These are phyloP conservation scores for Sceloporus tristichus DNA, from an alignment of 2,113 vertebrate genomes.

Conservation along the genomic window DNA sequence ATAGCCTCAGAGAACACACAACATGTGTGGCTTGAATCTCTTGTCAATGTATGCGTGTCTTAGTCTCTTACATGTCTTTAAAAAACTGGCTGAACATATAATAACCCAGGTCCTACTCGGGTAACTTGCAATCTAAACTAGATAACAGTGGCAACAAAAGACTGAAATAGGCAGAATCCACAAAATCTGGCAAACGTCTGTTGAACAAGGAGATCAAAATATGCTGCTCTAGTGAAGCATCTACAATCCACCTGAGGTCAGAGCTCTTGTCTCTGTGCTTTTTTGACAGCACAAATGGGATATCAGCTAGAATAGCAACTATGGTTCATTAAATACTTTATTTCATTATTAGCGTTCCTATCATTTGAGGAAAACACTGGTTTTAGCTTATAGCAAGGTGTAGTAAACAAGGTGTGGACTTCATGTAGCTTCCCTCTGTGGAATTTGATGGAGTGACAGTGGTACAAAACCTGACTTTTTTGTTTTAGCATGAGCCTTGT, in stretches of 20 bases:
- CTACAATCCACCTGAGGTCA: neutral
- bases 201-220: neutral
- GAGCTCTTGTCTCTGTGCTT: neutral
- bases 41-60: neutral
- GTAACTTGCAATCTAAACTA: neutral
- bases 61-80: neutral
- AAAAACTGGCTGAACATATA: neutral
- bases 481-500: no score
- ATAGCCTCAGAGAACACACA: neutral
- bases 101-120: neutral
- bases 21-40: neutral
- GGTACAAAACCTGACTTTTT: neutral
- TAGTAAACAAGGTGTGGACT: no score
- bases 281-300: no score
- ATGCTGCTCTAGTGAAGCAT: neutral
- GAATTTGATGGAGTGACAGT: neutral
- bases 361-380: neutral
- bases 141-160: neutral
- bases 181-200: neutral
- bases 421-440: no score
- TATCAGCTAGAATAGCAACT: neutral
- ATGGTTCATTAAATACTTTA: neutral
- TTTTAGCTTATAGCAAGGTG: neutral
- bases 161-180: neutral
- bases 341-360: neutral